These are phyloP conservation scores for Axinella damicornis DNA, from an alignment of 37 sponge, comb jelly and placozoan genomes.

Conservation along the genomic window DNA sequence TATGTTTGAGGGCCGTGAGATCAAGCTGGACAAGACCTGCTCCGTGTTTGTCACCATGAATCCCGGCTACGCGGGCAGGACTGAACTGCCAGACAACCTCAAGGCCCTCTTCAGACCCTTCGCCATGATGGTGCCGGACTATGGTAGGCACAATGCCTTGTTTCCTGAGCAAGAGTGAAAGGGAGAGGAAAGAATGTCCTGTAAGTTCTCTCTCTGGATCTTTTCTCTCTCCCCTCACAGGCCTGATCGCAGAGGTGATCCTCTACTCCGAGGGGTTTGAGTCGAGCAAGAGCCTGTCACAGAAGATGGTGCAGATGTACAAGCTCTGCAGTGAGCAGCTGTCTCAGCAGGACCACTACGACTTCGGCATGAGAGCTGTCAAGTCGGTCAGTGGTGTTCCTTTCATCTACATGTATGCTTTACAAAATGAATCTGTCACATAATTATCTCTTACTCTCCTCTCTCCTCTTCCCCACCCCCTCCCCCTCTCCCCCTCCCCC, in stretches of 20 bases:
- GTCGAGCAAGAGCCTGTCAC: constrained; percentile 92
- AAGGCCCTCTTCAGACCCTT: constrained; percentile 99
- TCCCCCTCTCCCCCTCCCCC: not conserved
- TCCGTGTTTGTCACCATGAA: constrained; percentile 99
- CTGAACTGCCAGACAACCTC: constrained; percentile 98
- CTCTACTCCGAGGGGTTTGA: constrained; percentile 99
- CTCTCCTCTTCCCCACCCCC: not conserved
- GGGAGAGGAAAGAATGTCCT: too few relatives aligned
- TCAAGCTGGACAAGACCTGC: constrained; percentile 92
- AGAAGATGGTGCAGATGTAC: constrained; percentile 99
- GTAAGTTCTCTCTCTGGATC: too few relatives aligned
- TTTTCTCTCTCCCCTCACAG: constrained; percentile 11
- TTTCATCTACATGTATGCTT: not conserved
- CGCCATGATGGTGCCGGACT: constrained; percentile 99
- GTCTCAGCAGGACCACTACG: constrained; percentile 98
- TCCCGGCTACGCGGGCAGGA: constrained; percentile 98
- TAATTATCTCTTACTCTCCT: not conserved
- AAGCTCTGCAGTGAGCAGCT: constrained; percentile 98
- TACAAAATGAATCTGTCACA: too few relatives aligned
- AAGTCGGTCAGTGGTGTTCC: constrained; percentile 82
- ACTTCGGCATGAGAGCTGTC: constrained; percentile 99
- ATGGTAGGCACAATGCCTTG: constrained; percentile 66
- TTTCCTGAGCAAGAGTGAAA: too few relatives aligned
- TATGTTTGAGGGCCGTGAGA: constrained; percentile 98
- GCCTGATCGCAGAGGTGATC: constrained; percentile 98